Evolutionary conservation across 2,797 vertebrate genomes (phyloP), one percentile per base, ranked within the genome.

Genomic region (Scleropages formosus): DNA sequence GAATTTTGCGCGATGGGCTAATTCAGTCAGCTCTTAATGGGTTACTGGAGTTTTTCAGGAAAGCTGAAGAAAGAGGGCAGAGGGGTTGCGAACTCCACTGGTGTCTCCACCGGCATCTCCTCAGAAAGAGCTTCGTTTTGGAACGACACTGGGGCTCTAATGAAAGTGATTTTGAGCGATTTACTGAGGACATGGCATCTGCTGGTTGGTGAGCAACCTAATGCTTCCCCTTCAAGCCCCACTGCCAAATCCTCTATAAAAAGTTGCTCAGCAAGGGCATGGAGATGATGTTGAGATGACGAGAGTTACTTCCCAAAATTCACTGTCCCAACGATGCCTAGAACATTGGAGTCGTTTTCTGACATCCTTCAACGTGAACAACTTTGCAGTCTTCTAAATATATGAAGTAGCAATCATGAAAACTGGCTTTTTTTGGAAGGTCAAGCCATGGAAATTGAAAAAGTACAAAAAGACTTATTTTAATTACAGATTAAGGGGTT

Each of bases 1-100:
- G n/a, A 53, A 58, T 72, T 61, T 73, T 73, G 39, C 62, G 47
- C 44, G 49, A 66, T 62, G 20, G 63, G 63, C 63, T 75, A 65
- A 59, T 66, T 66, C 53, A 60, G 63, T 66, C 47, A 44, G 49
- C 20, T 12, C 12, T 66, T 56, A 39, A 51, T 46, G 20, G 51
- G 67, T 22, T 58, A 56, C 31, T 58, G 68, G 13, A 18, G 56
- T 65, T 68, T 75, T 46, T 51, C 63, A 47, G 46, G 64, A 58
- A 58, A 75, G 63, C 64, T 27, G n/a, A n/a, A 31, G 53, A 68
- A 59, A 65, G 51, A 24, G 56, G 47, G 39, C 64, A 63, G 67
- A 53, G 74, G 51, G n/a, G 39, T 75, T 58, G 20, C 74, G 20
- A 59, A 59, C 49, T 22, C 31, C 44, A 59, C 65, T 47, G 61